Conservation (phyloP, 2,113 vertebrate species). For the Lasiurus cinereus region DNA sequence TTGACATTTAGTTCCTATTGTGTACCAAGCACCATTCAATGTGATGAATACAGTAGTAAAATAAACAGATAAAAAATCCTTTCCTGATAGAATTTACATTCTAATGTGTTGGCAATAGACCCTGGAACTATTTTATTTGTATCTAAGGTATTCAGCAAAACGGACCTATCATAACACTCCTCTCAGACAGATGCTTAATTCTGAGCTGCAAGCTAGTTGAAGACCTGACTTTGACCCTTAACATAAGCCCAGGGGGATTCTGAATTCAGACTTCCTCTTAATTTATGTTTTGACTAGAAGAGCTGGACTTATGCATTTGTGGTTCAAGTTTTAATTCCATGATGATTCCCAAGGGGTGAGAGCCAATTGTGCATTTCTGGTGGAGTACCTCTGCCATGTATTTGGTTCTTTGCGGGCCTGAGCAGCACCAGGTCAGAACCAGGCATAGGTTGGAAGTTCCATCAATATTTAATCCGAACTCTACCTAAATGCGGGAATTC, state of each 20-base stretch:
- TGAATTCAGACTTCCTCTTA: slow-evolving; percentile 37
- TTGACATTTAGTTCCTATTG: slow-evolving; percentile 14
- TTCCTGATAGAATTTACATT: slow-evolving; percentile 25
- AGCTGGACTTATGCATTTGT: neutral
- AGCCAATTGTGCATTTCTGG: neutral
- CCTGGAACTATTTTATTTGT: neutral
- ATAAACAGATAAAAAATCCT: slow-evolving; percentile 9
- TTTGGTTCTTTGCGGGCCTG: neutral
- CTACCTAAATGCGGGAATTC: neutral
- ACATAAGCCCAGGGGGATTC: neutral
- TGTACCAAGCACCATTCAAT: neutral
- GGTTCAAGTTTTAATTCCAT: neutral
- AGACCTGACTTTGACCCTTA: neutral
- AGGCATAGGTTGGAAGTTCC: neutral
- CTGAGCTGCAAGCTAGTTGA: neutral
- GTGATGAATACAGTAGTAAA: neutral
- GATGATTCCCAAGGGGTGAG: neutral
- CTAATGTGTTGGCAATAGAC: neutral
- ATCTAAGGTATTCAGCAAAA: neutral
- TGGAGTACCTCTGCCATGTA: neutral
- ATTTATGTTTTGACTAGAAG: slow-evolving; percentile 38
- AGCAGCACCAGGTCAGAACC: neutral
- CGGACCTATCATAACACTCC: neutral
- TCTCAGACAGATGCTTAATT: slow-evolving; percentile 32
- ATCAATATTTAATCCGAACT: neutral